phyloP scores from a whole-genome alignment of 2,113 vertebrate species.

The Ceyx margarethae region DNA sequence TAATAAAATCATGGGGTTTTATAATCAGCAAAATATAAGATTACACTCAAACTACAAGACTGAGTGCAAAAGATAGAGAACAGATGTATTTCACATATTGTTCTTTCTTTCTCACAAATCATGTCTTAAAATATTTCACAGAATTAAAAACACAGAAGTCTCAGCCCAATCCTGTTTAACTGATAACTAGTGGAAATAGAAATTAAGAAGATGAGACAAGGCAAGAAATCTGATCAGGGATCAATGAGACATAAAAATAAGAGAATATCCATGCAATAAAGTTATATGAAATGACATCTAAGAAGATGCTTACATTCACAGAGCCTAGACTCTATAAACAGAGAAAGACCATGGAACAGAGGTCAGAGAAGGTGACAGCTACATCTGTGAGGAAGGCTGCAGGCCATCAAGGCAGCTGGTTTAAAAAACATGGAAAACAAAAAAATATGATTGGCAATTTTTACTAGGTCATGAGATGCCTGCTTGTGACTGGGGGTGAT shows the following conservation, averaged over 20 bases:
- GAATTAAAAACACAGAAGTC: background rate
- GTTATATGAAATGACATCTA: background rate
- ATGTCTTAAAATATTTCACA: background rate
- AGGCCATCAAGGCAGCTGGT: slow-evolving; percentile 2
- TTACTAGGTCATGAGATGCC: slow-evolving; percentile 25
- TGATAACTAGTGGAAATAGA: background rate
- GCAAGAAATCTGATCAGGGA: background rate
- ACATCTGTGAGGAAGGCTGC: slow-evolving; percentile 18
- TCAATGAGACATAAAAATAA: background rate
- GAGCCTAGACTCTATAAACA: background rate
- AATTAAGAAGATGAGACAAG: background rate
- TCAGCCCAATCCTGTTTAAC: background rate
- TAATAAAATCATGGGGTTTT: slow-evolving; percentile 3
- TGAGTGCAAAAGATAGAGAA: slow-evolving; percentile 10
- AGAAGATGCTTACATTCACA: background rate
- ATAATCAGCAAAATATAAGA: slow-evolving; percentile 22
- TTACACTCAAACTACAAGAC: background rate
- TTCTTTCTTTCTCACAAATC: background rate
- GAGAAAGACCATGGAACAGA: background rate
- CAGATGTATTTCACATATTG: background rate
- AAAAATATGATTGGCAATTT: slow-evolving; percentile 2
- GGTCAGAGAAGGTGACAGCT: slow-evolving; percentile 15
- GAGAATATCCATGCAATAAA: background rate
- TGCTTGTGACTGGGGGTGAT: background rate
- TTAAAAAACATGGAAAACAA: background rate